Conservation (phyloP, 2,797 vertebrate species). For the Monodelphis domestica region DNA sequence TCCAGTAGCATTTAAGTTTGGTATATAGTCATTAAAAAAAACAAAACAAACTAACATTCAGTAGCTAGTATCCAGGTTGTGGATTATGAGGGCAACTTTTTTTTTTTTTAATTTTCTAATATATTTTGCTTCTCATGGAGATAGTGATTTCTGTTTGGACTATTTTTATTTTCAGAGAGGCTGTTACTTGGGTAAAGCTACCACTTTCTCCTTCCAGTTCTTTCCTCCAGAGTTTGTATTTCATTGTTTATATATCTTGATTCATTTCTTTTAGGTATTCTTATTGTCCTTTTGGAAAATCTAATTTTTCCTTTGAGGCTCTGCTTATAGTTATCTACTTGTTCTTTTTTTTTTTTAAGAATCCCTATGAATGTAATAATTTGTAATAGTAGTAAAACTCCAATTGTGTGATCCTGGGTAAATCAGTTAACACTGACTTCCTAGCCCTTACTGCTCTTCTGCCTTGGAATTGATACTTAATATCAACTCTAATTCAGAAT, state of each 20-base stretch:
- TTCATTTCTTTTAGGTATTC: neutral
- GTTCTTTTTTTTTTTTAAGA: neutral
- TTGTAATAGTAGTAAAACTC: no score
- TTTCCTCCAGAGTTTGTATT: neutral
- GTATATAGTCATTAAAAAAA: neutral
- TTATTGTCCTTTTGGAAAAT: neutral
- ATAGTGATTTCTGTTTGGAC: neutral
- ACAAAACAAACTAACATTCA: neutral
- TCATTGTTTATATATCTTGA: neutral
- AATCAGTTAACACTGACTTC: no score
- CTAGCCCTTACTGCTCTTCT: no score
- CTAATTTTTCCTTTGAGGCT: neutral
- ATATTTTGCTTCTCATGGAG: no score
- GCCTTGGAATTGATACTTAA: no score
- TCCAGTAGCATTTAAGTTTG: neutral
- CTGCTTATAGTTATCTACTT: neutral
- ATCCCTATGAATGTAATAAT: no score
- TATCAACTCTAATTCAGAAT: no score
- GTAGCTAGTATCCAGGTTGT: neutral
- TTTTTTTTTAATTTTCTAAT: no score
- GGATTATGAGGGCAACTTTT: neutral
- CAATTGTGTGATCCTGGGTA: no score
- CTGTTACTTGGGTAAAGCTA: neutral
- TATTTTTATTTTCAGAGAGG: neutral
- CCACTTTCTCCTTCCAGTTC: neutral